These are phyloP conservation scores for Pilophorus perplexus DNA, from an alignment of 2,888 invertebrate genomes.

Conservation along the genomic window DNA sequence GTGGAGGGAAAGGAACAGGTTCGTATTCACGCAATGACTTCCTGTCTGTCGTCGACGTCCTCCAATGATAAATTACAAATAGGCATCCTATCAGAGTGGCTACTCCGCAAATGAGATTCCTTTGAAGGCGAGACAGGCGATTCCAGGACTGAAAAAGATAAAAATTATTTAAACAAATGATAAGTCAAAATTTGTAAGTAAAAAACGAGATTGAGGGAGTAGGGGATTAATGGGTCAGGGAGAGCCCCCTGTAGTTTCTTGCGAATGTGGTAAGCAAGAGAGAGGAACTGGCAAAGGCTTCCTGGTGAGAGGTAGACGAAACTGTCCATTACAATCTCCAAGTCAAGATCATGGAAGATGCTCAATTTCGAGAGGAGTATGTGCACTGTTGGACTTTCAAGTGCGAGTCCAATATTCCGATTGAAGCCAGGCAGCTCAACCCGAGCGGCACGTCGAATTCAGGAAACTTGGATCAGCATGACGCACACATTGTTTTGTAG, in stretches of 20 bases:
- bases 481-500: too few species aligned
- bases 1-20: conserved; percentile 6
- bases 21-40: conserved; percentile 18
- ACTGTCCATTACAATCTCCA: too few species aligned
- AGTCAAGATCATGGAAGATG: too few species aligned
- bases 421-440: too few species aligned
- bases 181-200: background rate
- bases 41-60: conserved; percentile 49
- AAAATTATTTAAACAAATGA: background rate
- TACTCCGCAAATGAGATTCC: conserved; percentile 67
- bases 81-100: conserved; percentile 59
- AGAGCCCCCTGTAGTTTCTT: background rate
- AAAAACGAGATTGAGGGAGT: background rate
- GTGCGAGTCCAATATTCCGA: too few species aligned
- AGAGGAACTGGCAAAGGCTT: too few species aligned
- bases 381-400: too few species aligned
- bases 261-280: background rate
- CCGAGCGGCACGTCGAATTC: too few species aligned
- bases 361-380: too few species aligned
- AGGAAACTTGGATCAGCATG: too few species aligned
- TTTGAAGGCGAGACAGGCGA: conserved; percentile 77
- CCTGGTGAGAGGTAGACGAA: too few species aligned
- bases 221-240: background rate
- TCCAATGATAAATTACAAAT: conserved; percentile 61
- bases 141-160: conserved; percentile 73